These are phyloP conservation scores for Zelostemma sp. DNA, from an alignment of 1,140 invertebrate genomes.

Conservation along the genomic window DNA sequence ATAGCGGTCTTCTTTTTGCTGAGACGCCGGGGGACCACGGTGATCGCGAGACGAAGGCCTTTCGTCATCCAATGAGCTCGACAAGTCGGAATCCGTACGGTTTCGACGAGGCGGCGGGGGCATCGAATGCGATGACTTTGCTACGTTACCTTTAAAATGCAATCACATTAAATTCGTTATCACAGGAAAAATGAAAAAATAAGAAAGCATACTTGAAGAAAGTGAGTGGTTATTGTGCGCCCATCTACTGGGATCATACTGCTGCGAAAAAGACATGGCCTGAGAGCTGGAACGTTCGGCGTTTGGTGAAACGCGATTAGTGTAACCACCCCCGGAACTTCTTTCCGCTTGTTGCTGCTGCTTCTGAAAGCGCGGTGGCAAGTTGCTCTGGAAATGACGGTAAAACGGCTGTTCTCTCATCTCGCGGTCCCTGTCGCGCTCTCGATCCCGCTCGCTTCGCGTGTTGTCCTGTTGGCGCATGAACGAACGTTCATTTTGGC, in stretches of 20 bases:
- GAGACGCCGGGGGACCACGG: conserved; percentile 37
- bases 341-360: conserved; percentile 80
- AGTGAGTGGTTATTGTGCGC: conserved; percentile 58
- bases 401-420: conserved; percentile 72
- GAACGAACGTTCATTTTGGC: conserved; percentile 45
- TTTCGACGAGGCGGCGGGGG: conserved; percentile 54
- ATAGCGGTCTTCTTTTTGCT: conserved; percentile 57
- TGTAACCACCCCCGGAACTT: conserved; percentile 50
- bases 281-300: conserved; percentile 56
- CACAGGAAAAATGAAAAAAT: conserved; percentile 19
- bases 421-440: conserved; percentile 64
- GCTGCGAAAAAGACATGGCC: conserved; percentile 65
- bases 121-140: conserved; percentile 56
- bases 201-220: conserved; percentile 56
- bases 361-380: conserved; percentile 88
- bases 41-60: conserved; percentile 60
- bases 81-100: conserved; percentile 61
- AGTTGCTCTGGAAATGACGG: conserved; percentile 81
- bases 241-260: conserved; percentile 69
- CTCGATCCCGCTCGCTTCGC: conserved; percentile 17
- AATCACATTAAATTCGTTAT: neutral
- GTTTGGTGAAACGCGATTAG: conserved; percentile 62
- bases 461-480: conserved; percentile 34
- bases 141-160: conserved; percentile 40
- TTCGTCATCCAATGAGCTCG: conserved; percentile 60